Conservation (phyloP, 2,888 invertebrate species). For the Rhynchonema sp. region DNA sequence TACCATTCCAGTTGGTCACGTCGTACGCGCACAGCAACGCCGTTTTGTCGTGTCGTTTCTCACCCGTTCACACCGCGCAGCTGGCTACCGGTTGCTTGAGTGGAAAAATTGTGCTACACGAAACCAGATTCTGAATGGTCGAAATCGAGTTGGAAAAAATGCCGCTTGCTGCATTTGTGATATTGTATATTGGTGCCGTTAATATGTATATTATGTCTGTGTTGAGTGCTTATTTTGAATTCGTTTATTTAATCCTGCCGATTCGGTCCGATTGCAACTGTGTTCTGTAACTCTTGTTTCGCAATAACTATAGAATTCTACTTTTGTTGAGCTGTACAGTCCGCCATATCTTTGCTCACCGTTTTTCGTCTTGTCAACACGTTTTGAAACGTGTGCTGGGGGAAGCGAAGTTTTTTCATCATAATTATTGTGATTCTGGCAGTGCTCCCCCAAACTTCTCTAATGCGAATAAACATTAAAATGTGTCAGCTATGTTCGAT, state of each 20-base stretch:
- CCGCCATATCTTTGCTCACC: too few species aligned
- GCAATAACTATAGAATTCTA: neutral
- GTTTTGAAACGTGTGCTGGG: neutral
- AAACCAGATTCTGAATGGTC: constrained; percentile 22
- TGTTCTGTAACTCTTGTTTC: neutral
- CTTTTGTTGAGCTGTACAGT: neutral
- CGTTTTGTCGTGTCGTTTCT: constrained; percentile 72
- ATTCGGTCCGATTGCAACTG: neutral
- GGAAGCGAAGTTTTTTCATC: too few species aligned
- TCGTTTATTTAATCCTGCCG: too few species aligned
- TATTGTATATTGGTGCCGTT: too few species aligned
- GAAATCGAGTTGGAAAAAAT: too few species aligned
- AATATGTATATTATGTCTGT: too few species aligned
- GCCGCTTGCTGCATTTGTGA: too few species aligned
- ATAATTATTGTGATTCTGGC: too few species aligned
- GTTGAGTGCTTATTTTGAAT: neutral
- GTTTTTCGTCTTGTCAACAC: neutral
- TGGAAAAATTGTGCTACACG: constrained; percentile 72
- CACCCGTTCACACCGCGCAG: constrained; percentile 56
- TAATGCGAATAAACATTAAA: neutral
- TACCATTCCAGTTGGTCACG: constrained; percentile 45
- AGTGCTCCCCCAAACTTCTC: too few species aligned
- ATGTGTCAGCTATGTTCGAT: neutral
- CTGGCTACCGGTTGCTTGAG: constrained; percentile 73
- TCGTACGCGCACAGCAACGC: constrained; percentile 58